These are phyloP conservation scores for Eucera pruinosa DNA, from an alignment of 2,888 invertebrate species.

Conservation along the genomic window DNA sequence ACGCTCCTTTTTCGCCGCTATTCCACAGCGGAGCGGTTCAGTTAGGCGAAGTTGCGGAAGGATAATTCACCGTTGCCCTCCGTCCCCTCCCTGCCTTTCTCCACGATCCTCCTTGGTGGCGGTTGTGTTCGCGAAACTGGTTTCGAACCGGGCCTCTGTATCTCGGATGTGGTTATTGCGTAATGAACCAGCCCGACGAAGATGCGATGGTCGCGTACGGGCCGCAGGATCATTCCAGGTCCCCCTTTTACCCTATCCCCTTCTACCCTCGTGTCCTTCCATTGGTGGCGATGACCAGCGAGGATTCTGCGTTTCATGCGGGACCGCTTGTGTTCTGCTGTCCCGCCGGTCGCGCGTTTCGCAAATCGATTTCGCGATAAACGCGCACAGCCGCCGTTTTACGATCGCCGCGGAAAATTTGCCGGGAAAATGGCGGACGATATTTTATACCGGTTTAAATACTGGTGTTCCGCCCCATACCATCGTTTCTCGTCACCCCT, in stretches of 20 bases:
- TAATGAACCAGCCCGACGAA: slow-evolving; percentile 75
- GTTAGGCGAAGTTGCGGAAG: slow-evolving; percentile 81
- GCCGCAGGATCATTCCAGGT: slow-evolving; percentile 56
- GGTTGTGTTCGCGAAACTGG: slow-evolving; percentile 77
- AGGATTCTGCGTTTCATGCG: slow-evolving; percentile 28
- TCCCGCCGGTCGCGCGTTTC: slow-evolving; percentile 62
- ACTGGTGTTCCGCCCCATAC: slow-evolving; percentile 17
- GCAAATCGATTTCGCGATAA: slow-evolving; percentile 71
- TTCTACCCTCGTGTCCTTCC: too few relatives aligned
- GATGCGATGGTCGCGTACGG: slow-evolving; percentile 50
- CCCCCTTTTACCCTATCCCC: slow-evolving; percentile 8
- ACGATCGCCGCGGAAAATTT: slow-evolving; percentile 49
- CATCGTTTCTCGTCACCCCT: too few relatives aligned
- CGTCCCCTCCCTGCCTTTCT: slow-evolving; percentile 40
- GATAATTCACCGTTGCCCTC: slow-evolving; percentile 77
- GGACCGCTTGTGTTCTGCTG: background rate
- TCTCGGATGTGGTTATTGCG: slow-evolving; percentile 77
- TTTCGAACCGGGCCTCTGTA: slow-evolving; percentile 76
- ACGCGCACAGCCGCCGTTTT: slow-evolving; percentile 42
- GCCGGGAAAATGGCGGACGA: slow-evolving; percentile 37
- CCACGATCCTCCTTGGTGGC: slow-evolving; percentile 56
- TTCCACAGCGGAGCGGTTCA: slow-evolving; percentile 55
- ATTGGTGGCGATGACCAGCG: slow-evolving; percentile 9
- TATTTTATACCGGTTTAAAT: slow-evolving; percentile 42
- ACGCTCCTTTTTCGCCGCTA: slow-evolving; percentile 6